Conservation (phyloP, 2,113 vertebrate species). For the Planiliza haematocheilus region DNA sequence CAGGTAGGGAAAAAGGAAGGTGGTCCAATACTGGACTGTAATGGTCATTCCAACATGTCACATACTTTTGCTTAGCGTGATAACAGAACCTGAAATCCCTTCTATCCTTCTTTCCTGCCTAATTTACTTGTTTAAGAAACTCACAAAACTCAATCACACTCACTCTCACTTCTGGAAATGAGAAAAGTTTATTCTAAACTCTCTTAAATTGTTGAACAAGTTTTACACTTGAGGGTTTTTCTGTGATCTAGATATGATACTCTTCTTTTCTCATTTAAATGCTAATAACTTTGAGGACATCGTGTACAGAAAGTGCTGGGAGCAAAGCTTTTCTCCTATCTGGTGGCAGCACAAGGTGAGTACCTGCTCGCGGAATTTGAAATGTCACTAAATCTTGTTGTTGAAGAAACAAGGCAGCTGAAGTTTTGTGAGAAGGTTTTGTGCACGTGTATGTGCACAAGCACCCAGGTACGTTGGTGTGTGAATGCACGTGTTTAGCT, state of each 20-base stretch:
- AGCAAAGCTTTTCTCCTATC: constrained; percentile 76
- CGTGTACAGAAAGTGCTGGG: constrained; percentile 55
- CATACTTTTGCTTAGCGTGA: constrained; percentile 46
- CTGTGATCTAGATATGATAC: constrained; percentile 74
- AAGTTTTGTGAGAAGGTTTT: constrained; percentile 31
- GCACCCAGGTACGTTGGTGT: constrained; percentile 18
- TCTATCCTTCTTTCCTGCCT: constrained; percentile 17
- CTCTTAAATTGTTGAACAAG: constrained; percentile 46
- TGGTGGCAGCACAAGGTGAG: constrained; percentile 70
- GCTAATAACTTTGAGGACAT: constrained; percentile 80
- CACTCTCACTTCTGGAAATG: constrained; percentile 43
- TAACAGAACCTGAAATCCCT: constrained; percentile 36
- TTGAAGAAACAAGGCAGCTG: constrained; percentile 15
- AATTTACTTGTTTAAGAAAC: constrained; percentile 43
- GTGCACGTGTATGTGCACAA: neutral
- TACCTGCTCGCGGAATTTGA: constrained; percentile 65
- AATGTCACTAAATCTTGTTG: constrained; percentile 52
- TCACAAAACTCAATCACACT: constrained; percentile 29
- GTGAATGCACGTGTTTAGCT: too few relatives aligned
- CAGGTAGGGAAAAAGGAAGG: constrained; percentile 55
- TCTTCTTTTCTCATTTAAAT: constrained; percentile 86
- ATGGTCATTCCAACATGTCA: constrained; percentile 5
- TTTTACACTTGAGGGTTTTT: constrained; percentile 49
- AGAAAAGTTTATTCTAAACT: constrained; percentile 62
- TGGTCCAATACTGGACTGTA: constrained; percentile 37